Base-by-base conservation (phyloP, 37 sponge, comb jelly and placozoan species). In the Halisarca cf. caerulea region DNA sequence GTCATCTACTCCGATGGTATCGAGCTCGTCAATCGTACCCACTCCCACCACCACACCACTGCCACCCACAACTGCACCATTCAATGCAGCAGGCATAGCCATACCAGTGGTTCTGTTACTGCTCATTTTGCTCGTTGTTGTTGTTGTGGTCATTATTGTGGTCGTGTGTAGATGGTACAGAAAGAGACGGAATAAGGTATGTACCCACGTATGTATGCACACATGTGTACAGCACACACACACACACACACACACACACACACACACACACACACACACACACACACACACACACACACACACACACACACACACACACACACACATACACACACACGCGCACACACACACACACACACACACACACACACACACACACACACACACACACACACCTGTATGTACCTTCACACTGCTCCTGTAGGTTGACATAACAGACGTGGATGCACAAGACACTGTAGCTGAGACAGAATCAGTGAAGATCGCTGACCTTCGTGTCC, bases 151-250 rank as follows among this genome's bases (percentile, higher is more conserved):
- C 15, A 41, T 88, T 0, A 18, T 88, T 15, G 27, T 88, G 0
- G 33, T 80, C 36, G 4, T 82, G 55, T 20, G 83, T 0, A 74
- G 47, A 66, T 62, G 86, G 53, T 88, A 89, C 80, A 86, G 83
- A 75, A 68, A 73, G 41, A 58, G 38, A 11, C 39, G 33, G 39
- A 74, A 51, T 39, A 60, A 82, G 34, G 66, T 80, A 37, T 42
- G 61, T 24, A 72, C 88, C 23, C 32, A 39, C 3, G 11, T 11
- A 47, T 11, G 11, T 11, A 47, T 11, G 11, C 51, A 47, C 51
- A 47, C 51, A 47, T 11, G 11, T 11, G 11, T 11, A 47, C 51
- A 47, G n/a, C 51, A 47, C 51, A 47, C 51, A 47, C 51, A 47
- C 51, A 47, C 11, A 11, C 51, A 47, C 51, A 47, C 51, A 47